Percentiles rank a stretch among this genome's conserved stretches.
Conservation (phyloP, 1,140 invertebrate genomes). For the Portunus trituberculatus region DNA sequence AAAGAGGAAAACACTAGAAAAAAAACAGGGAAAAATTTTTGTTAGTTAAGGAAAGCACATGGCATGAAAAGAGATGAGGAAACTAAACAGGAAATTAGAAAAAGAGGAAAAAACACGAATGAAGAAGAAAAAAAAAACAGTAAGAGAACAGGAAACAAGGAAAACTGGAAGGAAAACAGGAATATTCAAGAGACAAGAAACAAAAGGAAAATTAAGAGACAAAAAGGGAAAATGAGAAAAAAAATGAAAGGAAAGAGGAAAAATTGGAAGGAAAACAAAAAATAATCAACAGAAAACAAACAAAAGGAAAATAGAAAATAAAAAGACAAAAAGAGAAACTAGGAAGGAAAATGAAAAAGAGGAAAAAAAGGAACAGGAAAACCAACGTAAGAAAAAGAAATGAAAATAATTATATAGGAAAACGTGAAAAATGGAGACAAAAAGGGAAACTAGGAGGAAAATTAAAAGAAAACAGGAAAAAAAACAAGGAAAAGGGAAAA, state of each 20-base stretch:
- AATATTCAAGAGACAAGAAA: neutral
- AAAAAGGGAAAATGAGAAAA: neutral
- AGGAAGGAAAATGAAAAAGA: neutral
- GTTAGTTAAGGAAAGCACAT: neutral
- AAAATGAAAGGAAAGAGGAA: neutral
- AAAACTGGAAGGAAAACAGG: neutral
- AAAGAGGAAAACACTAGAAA: neutral
- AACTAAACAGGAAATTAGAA: neutral
- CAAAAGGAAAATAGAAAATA: too few relatives aligned
- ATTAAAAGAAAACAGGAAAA: neutral
- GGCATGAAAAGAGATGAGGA: neutral
- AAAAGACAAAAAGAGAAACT: neutral
- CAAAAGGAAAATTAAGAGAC: neutral
- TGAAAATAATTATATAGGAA: neutral
- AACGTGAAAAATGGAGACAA: neutral
- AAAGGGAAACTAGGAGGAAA: neutral
- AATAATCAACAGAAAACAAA: neutral
- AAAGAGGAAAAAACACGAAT: neutral
- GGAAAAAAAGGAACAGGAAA: neutral
- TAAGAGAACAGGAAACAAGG: neutral
- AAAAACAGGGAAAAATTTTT: neutral
- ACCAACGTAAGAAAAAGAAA: neutral
- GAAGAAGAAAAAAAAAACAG: neutral
- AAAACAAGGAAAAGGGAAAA: neutral
- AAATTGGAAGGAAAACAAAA: neutral